These are phyloP conservation scores for Cephonodes hylas DNA, from an alignment of 2,888 invertebrate genomes.

Conservation along the genomic window DNA sequence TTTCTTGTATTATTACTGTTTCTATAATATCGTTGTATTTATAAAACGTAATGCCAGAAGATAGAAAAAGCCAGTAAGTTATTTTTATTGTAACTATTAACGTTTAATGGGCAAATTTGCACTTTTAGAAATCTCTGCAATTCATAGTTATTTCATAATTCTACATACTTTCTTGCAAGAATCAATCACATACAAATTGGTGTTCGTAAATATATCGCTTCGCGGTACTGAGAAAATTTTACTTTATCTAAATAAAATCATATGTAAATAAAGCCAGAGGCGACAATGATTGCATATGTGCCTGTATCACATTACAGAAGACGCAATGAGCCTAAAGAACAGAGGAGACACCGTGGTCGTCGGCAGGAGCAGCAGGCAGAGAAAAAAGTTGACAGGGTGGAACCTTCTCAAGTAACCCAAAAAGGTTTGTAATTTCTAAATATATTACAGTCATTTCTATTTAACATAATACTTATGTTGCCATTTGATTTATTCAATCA, in stretches of 20 bases:
- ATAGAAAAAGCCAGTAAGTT: slow-evolving; percentile 58
- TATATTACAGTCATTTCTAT: neutral
- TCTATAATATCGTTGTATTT: neutral
- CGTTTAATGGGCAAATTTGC: too few species aligned
- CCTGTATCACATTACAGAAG: slow-evolving; percentile 44
- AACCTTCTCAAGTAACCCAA: slow-evolving; percentile 35
- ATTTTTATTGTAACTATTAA: neutral
- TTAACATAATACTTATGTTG: too few species aligned
- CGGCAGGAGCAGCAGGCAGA: slow-evolving; percentile 38
- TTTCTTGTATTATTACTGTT: neutral
- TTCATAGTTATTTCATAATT: too few species aligned
- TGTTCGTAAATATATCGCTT: too few species aligned
- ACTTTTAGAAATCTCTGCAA: too few species aligned
- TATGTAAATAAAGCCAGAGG: neutral
- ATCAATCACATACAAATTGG: too few species aligned
- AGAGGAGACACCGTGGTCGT: slow-evolving; percentile 53
- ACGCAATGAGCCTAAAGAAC: slow-evolving; percentile 63
- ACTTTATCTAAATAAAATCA: neutral
- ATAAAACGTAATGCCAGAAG: slow-evolving; percentile 49
- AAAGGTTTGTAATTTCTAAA: slow-evolving; percentile 28
- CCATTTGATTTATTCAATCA: too few species aligned
- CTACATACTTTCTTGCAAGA: too few species aligned
- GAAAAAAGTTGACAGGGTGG: slow-evolving; percentile 36
- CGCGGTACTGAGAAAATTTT: too few species aligned
- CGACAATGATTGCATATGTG: neutral